phyloP scores from a whole-genome alignment of 1,140 invertebrate species.

The Euura saliciscinereae region DNA sequence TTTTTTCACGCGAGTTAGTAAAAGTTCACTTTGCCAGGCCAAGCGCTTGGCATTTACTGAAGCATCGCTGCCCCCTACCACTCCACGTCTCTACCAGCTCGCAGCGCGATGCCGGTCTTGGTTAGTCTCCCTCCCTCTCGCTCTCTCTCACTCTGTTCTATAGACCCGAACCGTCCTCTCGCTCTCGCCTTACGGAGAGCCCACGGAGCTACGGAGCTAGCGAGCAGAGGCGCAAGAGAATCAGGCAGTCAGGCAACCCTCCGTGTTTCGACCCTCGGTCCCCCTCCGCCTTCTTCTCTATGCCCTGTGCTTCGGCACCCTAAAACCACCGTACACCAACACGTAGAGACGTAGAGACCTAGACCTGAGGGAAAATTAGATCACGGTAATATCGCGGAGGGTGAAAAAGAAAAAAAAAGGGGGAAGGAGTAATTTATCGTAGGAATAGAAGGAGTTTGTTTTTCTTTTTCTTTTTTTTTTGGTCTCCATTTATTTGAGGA shows the following conservation, averaged over 20 bases:
- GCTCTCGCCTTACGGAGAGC: slow-evolving; percentile 13
- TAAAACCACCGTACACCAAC: neutral
- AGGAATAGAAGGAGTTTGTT: too few relatives aligned
- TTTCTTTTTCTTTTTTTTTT: neutral
- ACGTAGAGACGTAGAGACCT: neutral
- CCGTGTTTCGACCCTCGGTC: neutral
- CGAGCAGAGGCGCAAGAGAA: neutral
- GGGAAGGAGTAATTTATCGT: too few relatives aligned
- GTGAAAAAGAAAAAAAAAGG: neutral
- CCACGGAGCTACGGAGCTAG: neutral
- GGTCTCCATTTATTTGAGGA: neutral
- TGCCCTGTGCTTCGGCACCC: neutral
- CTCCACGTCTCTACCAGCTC: neutral
- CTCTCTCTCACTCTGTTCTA: slow-evolving; percentile 3
- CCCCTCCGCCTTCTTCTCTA: neutral
- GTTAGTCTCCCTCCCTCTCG: slow-evolving; percentile 26
- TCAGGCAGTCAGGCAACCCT: neutral
- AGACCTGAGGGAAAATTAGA: slow-evolving; percentile 22
- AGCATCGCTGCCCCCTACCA: slow-evolving; percentile 27
- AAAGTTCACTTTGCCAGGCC: slow-evolving; percentile 32
- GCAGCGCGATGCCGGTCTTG: slow-evolving; percentile 14
- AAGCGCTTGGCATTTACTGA: slow-evolving; percentile 43
- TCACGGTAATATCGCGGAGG: slow-evolving; percentile 18
- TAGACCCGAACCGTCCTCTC: neutral
- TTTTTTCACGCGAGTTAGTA: slow-evolving; percentile 16